These are phyloP conservation scores for Watsonalla cultraria DNA, from an alignment of 2,888 invertebrate genomes.

Conservation along the genomic window DNA sequence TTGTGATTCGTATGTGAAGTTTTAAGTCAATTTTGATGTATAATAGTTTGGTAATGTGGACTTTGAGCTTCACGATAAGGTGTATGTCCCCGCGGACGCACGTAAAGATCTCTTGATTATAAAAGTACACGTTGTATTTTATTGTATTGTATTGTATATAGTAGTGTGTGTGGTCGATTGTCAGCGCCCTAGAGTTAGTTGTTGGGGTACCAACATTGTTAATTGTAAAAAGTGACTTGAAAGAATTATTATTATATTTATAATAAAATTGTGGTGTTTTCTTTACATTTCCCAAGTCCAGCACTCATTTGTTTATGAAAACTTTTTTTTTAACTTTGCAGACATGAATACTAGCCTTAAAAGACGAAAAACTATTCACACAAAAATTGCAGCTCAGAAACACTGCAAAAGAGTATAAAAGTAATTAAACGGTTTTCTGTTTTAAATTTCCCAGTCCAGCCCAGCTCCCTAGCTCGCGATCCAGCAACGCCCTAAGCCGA, in stretches of 20 bases:
- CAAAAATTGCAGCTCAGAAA: no score
- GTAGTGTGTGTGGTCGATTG: slow-evolving; percentile 12
- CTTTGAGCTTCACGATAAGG: background rate
- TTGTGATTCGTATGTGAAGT: background rate
- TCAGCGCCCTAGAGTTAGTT: slow-evolving; percentile 18
- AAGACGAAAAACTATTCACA: no score
- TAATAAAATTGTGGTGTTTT: slow-evolving; percentile 23
- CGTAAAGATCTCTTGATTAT: slow-evolving; percentile 19
- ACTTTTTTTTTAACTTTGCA: no score
- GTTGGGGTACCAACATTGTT: slow-evolving; percentile 53
- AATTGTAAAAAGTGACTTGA: slow-evolving; percentile 51
- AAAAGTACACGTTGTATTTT: slow-evolving; percentile 27
- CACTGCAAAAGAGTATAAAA: no score
- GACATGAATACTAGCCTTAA: no score
- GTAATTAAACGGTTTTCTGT: no score
- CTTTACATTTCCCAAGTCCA: background rate
- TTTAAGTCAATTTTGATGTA: background rate
- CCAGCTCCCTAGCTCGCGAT: no score
- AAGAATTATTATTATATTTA: slow-evolving; percentile 72
- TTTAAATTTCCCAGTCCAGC: no score
- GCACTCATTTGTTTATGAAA: no score
- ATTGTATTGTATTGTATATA: slow-evolving; percentile 27
- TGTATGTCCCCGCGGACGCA: background rate
- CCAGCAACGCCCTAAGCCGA: no score
- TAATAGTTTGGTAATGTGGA: background rate